Percentiles rank a stretch among this genome's conserved stretches.
These are phyloP conservation scores for Helostoma temminkii DNA, from an alignment of 2,797 vertebrate species.

Conservation along the genomic window DNA sequence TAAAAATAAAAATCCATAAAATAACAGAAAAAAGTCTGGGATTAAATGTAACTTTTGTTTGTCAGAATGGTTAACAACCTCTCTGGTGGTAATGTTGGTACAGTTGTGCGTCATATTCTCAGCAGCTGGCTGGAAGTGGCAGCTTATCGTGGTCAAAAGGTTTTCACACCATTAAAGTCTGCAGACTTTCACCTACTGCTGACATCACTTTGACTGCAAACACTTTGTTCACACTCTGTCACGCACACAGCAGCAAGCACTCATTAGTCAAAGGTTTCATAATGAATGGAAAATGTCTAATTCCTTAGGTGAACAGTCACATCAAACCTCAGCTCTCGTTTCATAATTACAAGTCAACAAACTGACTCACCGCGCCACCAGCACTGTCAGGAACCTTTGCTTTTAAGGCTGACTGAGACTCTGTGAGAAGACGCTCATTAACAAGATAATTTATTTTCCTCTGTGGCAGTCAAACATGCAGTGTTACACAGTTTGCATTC, in stretches of 20 bases:
- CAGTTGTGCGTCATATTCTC: background rate
- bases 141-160: background rate
- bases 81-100: no score
- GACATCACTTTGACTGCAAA: background rate
- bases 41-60: no score
- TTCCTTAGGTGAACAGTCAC: background rate
- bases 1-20: no score
- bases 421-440: background rate
- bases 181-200: background rate
- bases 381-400: background rate
- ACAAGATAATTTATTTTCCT: constrained; percentile 7
- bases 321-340: background rate
- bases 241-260: background rate
- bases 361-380: background rate
- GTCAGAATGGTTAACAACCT: no score
- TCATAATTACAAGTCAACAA: constrained; percentile 23
- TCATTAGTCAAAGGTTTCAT: background rate
- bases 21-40: no score
- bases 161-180: background rate
- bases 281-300: background rate
- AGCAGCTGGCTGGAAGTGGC: background rate
- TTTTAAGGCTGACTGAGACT: constrained; percentile 20
- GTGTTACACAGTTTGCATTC: background rate
- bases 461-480: background rate
- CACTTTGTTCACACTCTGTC: background rate